phyloP scores from a whole-genome alignment of 2,797 vertebrate species.

The Margarornis squamiger region DNA sequence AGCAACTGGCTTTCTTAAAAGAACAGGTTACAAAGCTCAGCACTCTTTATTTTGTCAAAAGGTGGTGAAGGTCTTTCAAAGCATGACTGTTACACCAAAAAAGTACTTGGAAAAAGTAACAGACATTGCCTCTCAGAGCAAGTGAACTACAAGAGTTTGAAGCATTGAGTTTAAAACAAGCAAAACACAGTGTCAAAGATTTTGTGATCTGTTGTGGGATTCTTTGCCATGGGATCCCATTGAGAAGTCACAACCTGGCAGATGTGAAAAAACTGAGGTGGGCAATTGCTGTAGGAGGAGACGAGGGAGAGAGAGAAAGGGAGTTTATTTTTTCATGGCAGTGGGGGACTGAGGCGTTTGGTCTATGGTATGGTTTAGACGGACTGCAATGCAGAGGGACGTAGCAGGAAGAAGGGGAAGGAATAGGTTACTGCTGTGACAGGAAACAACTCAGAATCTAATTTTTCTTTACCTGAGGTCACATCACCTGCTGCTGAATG shows the following conservation, averaged over 20 bases:
- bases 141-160: neutral
- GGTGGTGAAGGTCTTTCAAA: neutral
- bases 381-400: neutral
- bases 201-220: neutral
- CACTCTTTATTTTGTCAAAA: neutral
- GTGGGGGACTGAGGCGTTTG: neutral
- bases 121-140: neutral
- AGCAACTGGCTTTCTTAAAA: slow-evolving; percentile 14
- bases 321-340: neutral
- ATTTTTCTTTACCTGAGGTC: neutral
- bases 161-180: neutral
- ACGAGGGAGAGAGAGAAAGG: neutral
- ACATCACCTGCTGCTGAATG: neutral
- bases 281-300: neutral
- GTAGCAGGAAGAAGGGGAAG: neutral
- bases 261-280: neutral
- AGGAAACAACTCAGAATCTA: neutral
- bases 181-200: neutral
- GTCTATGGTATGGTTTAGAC: neutral
- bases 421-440: neutral
- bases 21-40: neutral
- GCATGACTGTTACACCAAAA: neutral
- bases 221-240: neutral
- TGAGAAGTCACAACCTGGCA: neutral
- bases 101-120: neutral